Evolutionary conservation across 2,888 invertebrate species (phyloP).

Genomic region (Scaptodrosophila latifasciaeformis): DNA sequence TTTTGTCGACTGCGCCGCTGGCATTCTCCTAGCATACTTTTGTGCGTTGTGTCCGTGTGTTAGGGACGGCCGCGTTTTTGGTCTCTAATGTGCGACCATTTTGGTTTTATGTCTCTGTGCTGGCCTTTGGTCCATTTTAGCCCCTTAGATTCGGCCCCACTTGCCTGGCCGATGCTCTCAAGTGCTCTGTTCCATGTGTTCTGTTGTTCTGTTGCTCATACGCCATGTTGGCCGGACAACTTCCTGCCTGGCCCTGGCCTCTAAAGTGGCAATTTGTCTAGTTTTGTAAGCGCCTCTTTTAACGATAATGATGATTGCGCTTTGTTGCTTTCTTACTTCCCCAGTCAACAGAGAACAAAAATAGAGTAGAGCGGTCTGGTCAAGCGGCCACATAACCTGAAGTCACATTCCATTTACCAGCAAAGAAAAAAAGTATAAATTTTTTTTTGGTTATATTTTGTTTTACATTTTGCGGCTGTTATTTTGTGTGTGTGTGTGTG

Average conservation of each 20-base stretch:
- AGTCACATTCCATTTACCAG: slow-evolving; percentile 5
- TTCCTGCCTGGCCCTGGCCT: slow-evolving; percentile 40
- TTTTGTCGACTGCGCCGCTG: slow-evolving; percentile 23
- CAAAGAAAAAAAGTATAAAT: too few relatives aligned
- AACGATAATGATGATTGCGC: slow-evolving; percentile 69
- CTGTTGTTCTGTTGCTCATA: slow-evolving; percentile 26
- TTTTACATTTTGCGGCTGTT: slow-evolving; percentile 15
- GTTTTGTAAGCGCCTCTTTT: slow-evolving; percentile 69
- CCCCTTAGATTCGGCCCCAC: slow-evolving; percentile 24
- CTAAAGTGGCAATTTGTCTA: slow-evolving; percentile 70
- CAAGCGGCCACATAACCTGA: slow-evolving; percentile 33
- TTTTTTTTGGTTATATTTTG: slow-evolving; percentile 17
- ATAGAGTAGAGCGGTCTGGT: slow-evolving; percentile 23
- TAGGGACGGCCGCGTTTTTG: slow-evolving; percentile 12
- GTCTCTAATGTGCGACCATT: slow-evolving; percentile 66
- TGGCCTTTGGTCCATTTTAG: slow-evolving; percentile 35
- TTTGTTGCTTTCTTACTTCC: slow-evolving; percentile 68
- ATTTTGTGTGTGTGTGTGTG: slow-evolving; percentile 27
- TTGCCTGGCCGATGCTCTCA: not conserved
- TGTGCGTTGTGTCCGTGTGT: slow-evolving; percentile 43
- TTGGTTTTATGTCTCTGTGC: slow-evolving; percentile 48
- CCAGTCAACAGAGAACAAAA: not conserved
- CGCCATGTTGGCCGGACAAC: slow-evolving; percentile 37
- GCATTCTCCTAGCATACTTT: slow-evolving; percentile 43
- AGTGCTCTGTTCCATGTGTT: too few relatives aligned